Evolutionary conservation across 2,113 vertebrate genomes (phyloP), one percentile per base, ranked within the genome.

Genomic region (Oryzias curvinotus): DNA sequence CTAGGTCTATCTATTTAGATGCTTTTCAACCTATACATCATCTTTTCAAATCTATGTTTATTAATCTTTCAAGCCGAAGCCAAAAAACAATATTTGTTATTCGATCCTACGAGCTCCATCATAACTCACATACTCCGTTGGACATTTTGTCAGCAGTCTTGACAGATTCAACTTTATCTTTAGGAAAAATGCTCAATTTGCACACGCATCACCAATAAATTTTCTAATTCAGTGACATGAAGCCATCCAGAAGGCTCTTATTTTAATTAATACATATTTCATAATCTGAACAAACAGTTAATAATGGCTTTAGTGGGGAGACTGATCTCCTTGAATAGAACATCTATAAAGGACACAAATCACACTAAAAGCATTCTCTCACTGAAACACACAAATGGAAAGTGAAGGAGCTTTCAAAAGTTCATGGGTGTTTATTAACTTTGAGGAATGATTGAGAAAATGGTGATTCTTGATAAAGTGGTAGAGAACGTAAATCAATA

Each of bases 251-350:
- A 49, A 69, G 73, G 89, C 91, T 91, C 77, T 91, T 87, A 90
- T 88, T 71, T 65, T 91, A 91, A 92, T 91, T 84, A 90, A 90
- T 84, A 83, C 75, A 88, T 90, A 83, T 81, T 87, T 89, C 86
- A 86, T 85, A 84, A 90, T 82, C 54, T 25, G 21, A 61, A 44
- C 30, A 44, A 82, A 90, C 76, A 85, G 82, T 75, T 81, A 90
- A 89, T 86, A 84, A 86, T 83, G 75, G 72, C 69, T 78, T 72
- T 81, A 73, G 82, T 71, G 59, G 57, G 65, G 61, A 85, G 85
- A 90, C 85, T 87, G 86, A 92, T 90, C 65, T 81, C 57, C 45
- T 66, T 54, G 57, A 70, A 65, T 47, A 72, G 77, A 80, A 68
- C 68, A 69, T 81, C 83, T 66, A 83, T 85, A 84, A 84, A 87